Evolutionary conservation across 2,113 vertebrate species (phyloP).

Genomic region (Calyptomena viridis): DNA sequence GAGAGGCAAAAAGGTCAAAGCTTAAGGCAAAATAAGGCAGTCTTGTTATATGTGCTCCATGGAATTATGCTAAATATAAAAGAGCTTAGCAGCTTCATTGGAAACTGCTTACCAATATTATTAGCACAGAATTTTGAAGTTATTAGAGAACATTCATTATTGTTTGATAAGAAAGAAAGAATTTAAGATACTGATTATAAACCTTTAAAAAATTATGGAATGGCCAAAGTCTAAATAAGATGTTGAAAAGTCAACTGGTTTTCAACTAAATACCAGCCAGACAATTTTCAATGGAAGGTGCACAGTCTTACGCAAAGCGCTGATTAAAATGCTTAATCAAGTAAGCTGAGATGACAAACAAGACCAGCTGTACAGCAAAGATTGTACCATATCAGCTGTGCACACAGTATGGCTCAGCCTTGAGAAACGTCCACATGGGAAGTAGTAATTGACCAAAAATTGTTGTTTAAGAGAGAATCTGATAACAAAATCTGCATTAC

Average conservation of each 20-base stretch:
- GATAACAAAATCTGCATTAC: not conserved
- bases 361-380: constrained; percentile 62
- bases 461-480: constrained; percentile 14
- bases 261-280: constrained; percentile 24
- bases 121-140: not conserved
- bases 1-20: not conserved
- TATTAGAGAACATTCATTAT: not conserved
- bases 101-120: not conserved
- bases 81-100: not conserved
- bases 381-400: constrained; percentile 58
- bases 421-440: constrained; percentile 23
- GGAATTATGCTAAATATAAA: not conserved
- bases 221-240: not conserved
- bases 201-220: not conserved
- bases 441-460: constrained; percentile 37
- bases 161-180: not conserved
- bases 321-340: constrained; percentile 65
- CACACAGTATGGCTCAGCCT: constrained; percentile 15
- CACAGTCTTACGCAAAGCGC: constrained; percentile 13
- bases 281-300: constrained; percentile 42
- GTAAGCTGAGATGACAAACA: constrained; percentile 30
- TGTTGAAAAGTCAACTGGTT: constrained; percentile 13
- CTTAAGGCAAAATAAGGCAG: not conserved
- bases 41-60: not conserved
- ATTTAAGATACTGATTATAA: not conserved